A percentile compares a stretch with the other conserved stretches of the same genome.
Conservation (phyloP, 2,888 invertebrate species). For the Alviniconcha strummeri region DNA sequence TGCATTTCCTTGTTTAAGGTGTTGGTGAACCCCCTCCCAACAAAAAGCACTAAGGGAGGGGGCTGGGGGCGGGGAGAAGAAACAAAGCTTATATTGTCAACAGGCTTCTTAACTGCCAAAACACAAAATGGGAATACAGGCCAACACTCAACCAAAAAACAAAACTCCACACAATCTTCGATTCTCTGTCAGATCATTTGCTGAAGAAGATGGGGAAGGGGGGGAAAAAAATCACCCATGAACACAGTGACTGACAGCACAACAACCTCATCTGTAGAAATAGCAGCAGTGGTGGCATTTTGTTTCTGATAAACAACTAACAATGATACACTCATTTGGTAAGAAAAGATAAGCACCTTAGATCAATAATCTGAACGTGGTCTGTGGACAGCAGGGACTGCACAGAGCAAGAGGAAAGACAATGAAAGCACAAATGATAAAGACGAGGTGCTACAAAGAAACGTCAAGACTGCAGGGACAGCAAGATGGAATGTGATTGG, state of each 20-base stretch:
- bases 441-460: constrained; percentile 18
- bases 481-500: constrained; percentile 23
- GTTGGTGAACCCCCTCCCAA: background rate
- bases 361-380: background rate
- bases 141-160: background rate
- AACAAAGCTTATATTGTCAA: background rate
- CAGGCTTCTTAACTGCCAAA: background rate
- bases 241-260: constrained; percentile 23
- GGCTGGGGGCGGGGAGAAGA: background rate
- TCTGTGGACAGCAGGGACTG: constrained; percentile 3
- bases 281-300: constrained; percentile 24
- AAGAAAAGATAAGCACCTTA: constrained; percentile 11
- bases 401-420: background rate
- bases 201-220: background rate
- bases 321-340: constrained; percentile 10
- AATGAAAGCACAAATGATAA: background rate
- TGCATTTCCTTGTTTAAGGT: constrained; percentile 21
- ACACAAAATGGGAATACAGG: background rate
- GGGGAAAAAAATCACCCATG: constrained; percentile 20
- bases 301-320: constrained; percentile 14
- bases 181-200: constrained; percentile 22
- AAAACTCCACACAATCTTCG: constrained; percentile 2
- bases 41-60: background rate
- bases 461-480: background rate
- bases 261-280: constrained; percentile 12